phyloP scores from a whole-genome alignment of 2,797 vertebrate species.

The Chiroxiphia lanceolata region DNA sequence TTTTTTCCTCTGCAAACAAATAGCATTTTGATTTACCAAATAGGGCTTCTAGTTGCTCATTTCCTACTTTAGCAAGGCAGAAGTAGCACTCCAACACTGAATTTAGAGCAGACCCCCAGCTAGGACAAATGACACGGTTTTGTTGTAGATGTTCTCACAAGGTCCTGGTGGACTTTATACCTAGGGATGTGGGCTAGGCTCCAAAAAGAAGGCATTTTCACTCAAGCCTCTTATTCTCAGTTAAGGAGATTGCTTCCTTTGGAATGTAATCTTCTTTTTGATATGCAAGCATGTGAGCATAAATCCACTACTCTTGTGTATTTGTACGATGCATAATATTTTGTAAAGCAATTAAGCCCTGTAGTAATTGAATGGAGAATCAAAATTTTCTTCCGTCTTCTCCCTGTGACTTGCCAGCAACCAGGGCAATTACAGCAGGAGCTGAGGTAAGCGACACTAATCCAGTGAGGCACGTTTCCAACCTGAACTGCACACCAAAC shows the following conservation, averaged over 20 bases:
- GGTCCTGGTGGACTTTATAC: neutral
- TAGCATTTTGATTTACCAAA: neutral
- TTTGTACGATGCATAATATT: neutral
- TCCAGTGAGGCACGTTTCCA: neutral
- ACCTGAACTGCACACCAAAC: constrained; percentile 36
- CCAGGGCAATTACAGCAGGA: neutral
- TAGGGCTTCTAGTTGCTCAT: neutral
- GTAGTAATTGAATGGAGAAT: neutral
- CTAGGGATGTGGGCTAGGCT: neutral
- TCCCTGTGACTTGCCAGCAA: neutral
- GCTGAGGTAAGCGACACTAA: neutral
- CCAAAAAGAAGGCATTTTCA: constrained; percentile 15
- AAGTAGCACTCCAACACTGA: neutral
- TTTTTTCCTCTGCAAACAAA: neutral
- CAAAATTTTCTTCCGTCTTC: neutral
- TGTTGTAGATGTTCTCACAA: neutral
- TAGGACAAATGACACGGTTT: neutral
- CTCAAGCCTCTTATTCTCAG: constrained; percentile 32
- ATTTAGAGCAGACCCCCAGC: neutral
- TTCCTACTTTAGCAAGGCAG: neutral
- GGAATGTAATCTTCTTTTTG: constrained; percentile 41
- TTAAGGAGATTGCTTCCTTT: constrained; percentile 44
- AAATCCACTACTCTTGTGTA: constrained; percentile 21
- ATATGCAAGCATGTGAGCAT: constrained; percentile 3
- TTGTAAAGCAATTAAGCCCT: neutral